Evolutionary conservation across 2,797 vertebrate genomes (phyloP).

Genomic region (Rhinogobio ventralis): DNA sequence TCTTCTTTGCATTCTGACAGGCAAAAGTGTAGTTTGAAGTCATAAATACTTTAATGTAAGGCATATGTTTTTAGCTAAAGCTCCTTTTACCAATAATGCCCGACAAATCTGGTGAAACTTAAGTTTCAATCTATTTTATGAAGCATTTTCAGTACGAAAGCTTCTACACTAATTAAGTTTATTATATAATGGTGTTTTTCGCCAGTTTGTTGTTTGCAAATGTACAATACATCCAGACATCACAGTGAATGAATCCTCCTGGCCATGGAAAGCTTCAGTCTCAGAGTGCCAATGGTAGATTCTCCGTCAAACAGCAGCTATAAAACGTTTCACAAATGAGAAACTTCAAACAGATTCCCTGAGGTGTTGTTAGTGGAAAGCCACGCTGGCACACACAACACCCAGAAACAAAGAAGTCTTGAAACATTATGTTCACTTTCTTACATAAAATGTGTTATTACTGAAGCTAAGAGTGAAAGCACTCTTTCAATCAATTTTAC

Average conservation of each 20-base stretch:
- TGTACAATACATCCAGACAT: neutral
- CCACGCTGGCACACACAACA: slow-evolving; percentile 16
- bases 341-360: slow-evolving; percentile 17
- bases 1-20: neutral
- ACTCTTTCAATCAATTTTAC: neutral
- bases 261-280: neutral
- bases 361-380: neutral
- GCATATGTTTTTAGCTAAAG: neutral
- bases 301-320: neutral
- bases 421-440: neutral
- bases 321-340: slow-evolving; percentile 15
- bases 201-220: neutral
- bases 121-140: neutral
- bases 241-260: neutral
- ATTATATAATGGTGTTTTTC: neutral
- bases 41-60: neutral
- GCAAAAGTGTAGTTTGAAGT: neutral
- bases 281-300: neutral
- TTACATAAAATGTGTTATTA: neutral
- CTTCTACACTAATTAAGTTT: neutral
- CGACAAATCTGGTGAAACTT: neutral
- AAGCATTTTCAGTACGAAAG: neutral
- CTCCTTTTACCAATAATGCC: neutral
- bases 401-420: neutral
- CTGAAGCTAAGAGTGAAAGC: neutral